Evolutionary conservation across 2,888 invertebrate species (phyloP), one percentile per base, ranked within the genome.

Genomic region (Chironomus tentans): DNA sequence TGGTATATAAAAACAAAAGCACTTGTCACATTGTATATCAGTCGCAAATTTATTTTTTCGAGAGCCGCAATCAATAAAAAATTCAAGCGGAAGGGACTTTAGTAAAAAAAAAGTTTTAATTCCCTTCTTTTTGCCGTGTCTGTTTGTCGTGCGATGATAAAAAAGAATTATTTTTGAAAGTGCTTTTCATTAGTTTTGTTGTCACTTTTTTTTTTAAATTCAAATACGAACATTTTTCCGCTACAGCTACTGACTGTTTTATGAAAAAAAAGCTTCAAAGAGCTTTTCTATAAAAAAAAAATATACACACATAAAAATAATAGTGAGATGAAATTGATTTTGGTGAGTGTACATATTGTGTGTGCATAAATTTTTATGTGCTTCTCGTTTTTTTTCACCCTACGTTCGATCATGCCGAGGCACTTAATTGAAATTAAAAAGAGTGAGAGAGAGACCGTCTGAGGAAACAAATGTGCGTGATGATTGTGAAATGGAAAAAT

Each of bases 291-390:
- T 38, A 38, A 10, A 38, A 38, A 38, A 38, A 18, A 15, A 56
- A 18, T 65, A 65, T 18, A 21, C 24, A 50, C 15, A 56, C n/a
- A 56, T 56, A 65, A 24, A 65, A 65, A 22, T 21, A 22, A 24
- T 5, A 22, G 24, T 13, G 21, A 69, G 69, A 76, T 76, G 76
- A 76, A 76, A 69, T 69, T 68, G 76, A 48, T 76, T 76, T 69
- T 76, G 76, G 76, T 76, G 76, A 76, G 76, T 76, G 24, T 21
- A 28, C 24, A 56, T 56, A 18, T 71, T 56, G 38, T 71, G 56
- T 22, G 71, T 56, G 38, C 24, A n/a, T 38, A 38, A 38, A 38
- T 38, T 38, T 38, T 38, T 38, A 38, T 38, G 4, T 38, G 38
- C 38, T 38, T 38, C 38, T 28, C 28, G 28, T 28, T 28, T 28